Conservation (phyloP, 2,797 vertebrate species). For the Myioborus melanocephalus region DNA sequence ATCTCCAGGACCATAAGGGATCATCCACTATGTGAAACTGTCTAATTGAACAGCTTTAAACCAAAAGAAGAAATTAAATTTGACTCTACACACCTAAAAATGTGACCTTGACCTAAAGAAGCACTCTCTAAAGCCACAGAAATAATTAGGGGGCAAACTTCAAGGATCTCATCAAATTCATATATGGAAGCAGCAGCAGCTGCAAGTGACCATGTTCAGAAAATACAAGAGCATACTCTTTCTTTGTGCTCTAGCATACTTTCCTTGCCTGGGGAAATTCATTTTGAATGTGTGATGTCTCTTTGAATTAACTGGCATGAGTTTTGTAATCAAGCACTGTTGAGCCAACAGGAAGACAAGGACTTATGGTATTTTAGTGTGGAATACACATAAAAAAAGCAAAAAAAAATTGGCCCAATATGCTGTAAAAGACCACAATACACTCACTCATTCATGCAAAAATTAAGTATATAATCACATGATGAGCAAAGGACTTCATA, state of each 20-base stretch:
- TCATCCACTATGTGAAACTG: background rate
- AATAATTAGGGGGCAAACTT: background rate
- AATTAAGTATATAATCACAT: conserved; percentile 23
- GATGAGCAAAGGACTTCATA: conserved; percentile 36
- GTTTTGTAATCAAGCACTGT: conserved; percentile 44
- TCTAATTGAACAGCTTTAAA: background rate
- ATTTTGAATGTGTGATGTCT: conserved; percentile 11
- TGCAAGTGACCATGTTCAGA: conserved; percentile 5
- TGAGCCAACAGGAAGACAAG: conserved; percentile 44
- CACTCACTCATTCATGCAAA: background rate
- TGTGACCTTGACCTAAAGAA: background rate
- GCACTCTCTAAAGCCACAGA: background rate
- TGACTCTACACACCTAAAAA: background rate
- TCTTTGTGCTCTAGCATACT: background rate
- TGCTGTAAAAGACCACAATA: background rate
- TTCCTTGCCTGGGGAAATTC: conserved; percentile 1
- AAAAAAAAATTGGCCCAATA: background rate
- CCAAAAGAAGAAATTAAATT: background rate
- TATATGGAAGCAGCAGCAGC: background rate
- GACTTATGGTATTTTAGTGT: background rate
- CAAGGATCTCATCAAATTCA: background rate
- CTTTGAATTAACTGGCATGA: conserved; percentile 1
- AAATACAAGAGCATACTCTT: background rate
- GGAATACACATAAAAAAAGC: background rate
- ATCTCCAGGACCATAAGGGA: background rate